These are phyloP conservation scores for Elachura formosa DNA, from an alignment of 2,113 vertebrate genomes.

Conservation along the genomic window DNA sequence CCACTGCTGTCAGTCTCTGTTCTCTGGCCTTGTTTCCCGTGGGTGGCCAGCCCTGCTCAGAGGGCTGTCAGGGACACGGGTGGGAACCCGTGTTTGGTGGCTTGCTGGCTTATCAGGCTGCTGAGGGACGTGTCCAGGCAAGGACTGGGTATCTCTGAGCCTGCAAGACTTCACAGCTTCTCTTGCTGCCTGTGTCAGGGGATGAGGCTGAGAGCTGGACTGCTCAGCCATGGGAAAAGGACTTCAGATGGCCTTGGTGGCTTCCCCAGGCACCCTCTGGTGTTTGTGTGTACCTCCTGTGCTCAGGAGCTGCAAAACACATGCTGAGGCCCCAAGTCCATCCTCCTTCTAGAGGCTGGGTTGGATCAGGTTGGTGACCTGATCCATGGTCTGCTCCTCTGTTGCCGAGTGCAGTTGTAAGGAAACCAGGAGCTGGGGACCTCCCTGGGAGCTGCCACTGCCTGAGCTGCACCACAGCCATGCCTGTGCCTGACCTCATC, in stretches of 20 bases:
- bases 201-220: background rate
- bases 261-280: background rate
- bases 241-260: background rate
- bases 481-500: accelerated
- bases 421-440: background rate
- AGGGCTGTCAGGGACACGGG: accelerated
- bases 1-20: no score
- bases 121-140: accelerated
- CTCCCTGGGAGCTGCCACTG: background rate
- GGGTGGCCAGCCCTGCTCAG: accelerated
- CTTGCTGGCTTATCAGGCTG: background rate
- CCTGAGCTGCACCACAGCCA: no score
- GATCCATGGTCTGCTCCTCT: background rate
- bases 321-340: accelerated
- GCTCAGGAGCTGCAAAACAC: background rate
- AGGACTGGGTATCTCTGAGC: accelerated
- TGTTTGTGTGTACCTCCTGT: background rate
- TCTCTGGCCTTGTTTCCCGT: background rate
- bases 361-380: background rate
- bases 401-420: accelerated
- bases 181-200: background rate
- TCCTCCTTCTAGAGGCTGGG: background rate
- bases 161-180: background rate
- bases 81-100: background rate
- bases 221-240: accelerated